Evolutionary conservation across 1,140 invertebrate species (phyloP).

Genomic region (Musca vetustissima): DNA sequence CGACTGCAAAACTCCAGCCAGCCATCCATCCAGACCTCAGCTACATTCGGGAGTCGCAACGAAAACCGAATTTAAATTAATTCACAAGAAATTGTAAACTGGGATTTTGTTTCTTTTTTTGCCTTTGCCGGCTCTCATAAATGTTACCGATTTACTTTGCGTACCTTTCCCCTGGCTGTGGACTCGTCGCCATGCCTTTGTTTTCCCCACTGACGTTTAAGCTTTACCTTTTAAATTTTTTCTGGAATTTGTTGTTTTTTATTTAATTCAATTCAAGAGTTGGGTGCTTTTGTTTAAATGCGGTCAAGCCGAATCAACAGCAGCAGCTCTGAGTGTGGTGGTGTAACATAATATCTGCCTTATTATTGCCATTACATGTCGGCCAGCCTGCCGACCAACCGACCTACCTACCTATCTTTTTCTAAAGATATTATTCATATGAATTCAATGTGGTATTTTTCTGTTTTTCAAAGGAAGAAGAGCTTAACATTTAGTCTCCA

Average conservation of each 20-base stretch:
- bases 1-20: background rate
- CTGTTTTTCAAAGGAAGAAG: background rate
- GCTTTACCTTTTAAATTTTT: background rate
- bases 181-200: background rate
- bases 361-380: background rate
- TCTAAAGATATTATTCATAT: background rate
- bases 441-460: background rate
- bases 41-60: background rate
- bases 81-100: conserved; percentile 15
- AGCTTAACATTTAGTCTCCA: background rate
- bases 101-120: too few relatives aligned
- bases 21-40: background rate
- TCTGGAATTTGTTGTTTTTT: too few relatives aligned
- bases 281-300: background rate
- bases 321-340: too few relatives aligned
- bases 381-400: too few relatives aligned
- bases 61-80: conserved; percentile 14
- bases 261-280: too few relatives aligned
- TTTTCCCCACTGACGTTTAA: background rate
- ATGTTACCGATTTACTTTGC: too few relatives aligned
- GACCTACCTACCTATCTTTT: background rate
- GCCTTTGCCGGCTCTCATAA: too few relatives aligned
- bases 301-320: too few relatives aligned
- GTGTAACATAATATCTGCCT: conserved; percentile 6
- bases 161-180: too few relatives aligned